Conservation (phyloP, 2,113 vertebrate genomes). For the Oryzias curvinotus region DNA sequence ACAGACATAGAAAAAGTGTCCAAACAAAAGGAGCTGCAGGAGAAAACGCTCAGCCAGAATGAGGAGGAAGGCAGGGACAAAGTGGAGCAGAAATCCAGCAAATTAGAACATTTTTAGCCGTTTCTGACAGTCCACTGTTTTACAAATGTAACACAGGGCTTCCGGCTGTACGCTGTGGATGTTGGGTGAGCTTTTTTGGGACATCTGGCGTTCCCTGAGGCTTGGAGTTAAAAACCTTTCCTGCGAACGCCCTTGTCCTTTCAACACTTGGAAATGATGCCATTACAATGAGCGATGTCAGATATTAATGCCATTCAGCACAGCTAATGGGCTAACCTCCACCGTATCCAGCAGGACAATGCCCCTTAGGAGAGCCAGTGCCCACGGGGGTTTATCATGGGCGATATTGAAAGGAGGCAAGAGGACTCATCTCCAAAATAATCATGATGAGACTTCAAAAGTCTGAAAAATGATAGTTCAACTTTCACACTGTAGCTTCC, state of each 20-base stretch:
- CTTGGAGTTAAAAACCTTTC: slow-evolving; percentile 52
- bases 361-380: slow-evolving; percentile 62
- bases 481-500: slow-evolving; percentile 55
- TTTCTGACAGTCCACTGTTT: slow-evolving; percentile 48
- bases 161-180: slow-evolving; percentile 34
- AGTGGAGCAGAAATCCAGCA: slow-evolving; percentile 49
- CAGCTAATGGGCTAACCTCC: slow-evolving; percentile 64
- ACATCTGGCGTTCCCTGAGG: slow-evolving; percentile 55
- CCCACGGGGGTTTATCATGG: slow-evolving; percentile 45
- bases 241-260: slow-evolving; percentile 63
- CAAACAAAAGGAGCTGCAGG: slow-evolving; percentile 14
- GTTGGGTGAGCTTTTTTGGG: slow-evolving; percentile 50
- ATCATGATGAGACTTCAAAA: slow-evolving; percentile 53
- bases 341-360: slow-evolving; percentile 57
- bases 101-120: slow-evolving; percentile 54
- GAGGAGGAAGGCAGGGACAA: slow-evolving; percentile 29
- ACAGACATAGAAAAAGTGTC: slow-evolving; percentile 7
- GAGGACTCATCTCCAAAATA: slow-evolving; percentile 37
- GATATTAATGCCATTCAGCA: slow-evolving; percentile 64
- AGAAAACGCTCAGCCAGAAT: slow-evolving; percentile 48
- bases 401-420: slow-evolving; percentile 40
- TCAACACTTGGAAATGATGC: slow-evolving; percentile 51
- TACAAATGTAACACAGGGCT: slow-evolving; percentile 36
- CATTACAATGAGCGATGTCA: slow-evolving; percentile 70
- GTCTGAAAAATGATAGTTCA: slow-evolving; percentile 57